phyloP scores from a whole-genome alignment of 2,888 invertebrate species.

The Drosophila colorata region DNA sequence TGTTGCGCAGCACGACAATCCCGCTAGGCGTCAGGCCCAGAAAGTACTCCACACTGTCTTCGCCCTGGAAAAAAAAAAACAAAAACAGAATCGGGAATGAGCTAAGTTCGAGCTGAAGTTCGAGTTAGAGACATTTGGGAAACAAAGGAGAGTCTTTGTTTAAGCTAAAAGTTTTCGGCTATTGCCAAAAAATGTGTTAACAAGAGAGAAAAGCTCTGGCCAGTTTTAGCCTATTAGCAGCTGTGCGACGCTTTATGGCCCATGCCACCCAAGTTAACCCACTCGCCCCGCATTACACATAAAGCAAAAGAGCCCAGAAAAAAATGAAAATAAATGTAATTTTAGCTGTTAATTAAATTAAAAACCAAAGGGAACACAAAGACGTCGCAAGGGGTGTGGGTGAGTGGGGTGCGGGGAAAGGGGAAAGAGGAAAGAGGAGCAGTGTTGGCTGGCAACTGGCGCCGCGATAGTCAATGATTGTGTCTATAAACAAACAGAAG shows the following conservation, averaged over 20 bases:
- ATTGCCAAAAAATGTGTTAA: conserved; percentile 72
- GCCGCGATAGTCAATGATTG: conserved; percentile 79
- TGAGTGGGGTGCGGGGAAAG: too few species aligned
- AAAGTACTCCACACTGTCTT: conserved; percentile 98
- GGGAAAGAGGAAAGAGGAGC: not conserved
- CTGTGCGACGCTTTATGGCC: conserved; percentile 58
- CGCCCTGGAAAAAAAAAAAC: conserved; percentile 88
- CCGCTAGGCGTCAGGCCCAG: conserved; percentile 98
- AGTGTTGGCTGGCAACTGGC: conserved; percentile 54
- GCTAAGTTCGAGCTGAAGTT: conserved; percentile 25
- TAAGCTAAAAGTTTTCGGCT: conserved; percentile 67
- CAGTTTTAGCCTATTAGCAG: conserved; percentile 68
- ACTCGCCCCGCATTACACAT: conserved; percentile 10
- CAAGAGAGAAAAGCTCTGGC: conserved; percentile 62
- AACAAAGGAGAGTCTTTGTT: conserved; percentile 46
- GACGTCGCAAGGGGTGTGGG: conserved; percentile 2
- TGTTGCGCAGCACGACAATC: conserved; percentile 96
- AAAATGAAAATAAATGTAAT: conserved; percentile 62
- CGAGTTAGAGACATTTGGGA: conserved; percentile 32
- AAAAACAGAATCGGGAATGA: conserved; percentile 42
- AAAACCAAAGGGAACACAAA: conserved; percentile 43
- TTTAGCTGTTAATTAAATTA: conserved; percentile 79
- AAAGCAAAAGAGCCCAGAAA: conserved; percentile 29
- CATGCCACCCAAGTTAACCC: conserved; percentile 19
- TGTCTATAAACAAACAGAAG: conserved; percentile 66